phyloP scores from a whole-genome alignment of 2,797 vertebrate genomes.

The Balearica regulorum region DNA sequence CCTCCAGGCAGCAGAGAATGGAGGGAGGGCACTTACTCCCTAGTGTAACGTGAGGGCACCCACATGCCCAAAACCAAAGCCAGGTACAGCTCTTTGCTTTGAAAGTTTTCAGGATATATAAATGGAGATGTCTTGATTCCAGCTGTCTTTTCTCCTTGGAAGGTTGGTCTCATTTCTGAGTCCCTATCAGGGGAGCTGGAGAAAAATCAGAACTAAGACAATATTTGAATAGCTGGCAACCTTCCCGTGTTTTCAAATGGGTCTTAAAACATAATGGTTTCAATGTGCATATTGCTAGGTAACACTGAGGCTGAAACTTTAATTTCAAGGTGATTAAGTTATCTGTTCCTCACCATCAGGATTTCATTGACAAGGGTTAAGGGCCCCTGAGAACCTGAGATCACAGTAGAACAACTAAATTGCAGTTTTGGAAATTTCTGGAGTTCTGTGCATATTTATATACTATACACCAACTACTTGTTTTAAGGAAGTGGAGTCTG shows the following conservation, averaged over 20 bases:
- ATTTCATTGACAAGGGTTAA: not conserved
- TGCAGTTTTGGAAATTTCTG: not conserved
- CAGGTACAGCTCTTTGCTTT: not conserved
- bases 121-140: not conserved
- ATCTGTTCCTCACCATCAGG: not conserved
- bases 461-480: not conserved
- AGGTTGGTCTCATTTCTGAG: not conserved
- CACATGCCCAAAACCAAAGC: not conserved
- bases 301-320: constrained; percentile 15
- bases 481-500: not conserved
- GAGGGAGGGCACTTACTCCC: not conserved
- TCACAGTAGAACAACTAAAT: not conserved
- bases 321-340: constrained; percentile 20
- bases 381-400: not conserved
- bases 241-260: not conserved
- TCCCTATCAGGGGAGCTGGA: not conserved
- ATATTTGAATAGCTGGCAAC: constrained; percentile 21
- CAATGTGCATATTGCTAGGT: not conserved
- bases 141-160: not conserved
- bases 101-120: not conserved
- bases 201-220: constrained; percentile 11
- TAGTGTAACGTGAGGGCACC: not conserved
- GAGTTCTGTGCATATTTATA: not conserved
- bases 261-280: constrained; percentile 7
- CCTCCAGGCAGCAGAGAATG: not conserved